Base-by-base conservation (phyloP, 37 sponge, comb jelly and placozoan species). In the Agelas oroides region DNA sequence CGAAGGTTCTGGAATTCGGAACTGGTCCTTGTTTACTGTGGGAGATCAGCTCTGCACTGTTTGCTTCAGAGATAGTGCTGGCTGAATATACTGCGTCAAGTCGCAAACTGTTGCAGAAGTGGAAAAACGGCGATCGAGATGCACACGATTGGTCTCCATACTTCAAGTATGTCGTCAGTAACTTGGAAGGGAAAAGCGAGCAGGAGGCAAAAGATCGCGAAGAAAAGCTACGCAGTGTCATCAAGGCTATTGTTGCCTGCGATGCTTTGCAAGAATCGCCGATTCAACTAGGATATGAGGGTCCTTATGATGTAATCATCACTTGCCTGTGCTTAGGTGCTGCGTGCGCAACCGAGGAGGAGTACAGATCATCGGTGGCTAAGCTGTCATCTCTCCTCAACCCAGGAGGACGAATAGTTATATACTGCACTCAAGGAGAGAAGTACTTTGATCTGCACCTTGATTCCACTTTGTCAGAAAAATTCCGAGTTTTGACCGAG, bases 201-300 rank as follows among this genome's bases (percentile, higher is more conserved):
- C 15, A 56, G 58, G 58, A 56, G 58, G 58, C 58, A 15, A 56
- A 18, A 18, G 58, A 56, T n/a, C 59, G 84, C 14, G 28, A 83
- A 52, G 52, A 53, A n/a, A 28, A 33, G 0, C 16, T 83, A n/a
- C 59, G 75, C 25, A 59, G 30, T 0, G 18, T 34, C 36, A 54
- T 83, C 2, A 83, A 83, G 28, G 74, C 74, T 25, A 58, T 72
- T 19, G 84, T 83, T n/a, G 40, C 84, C 0, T 83, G 74, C 59
- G 84, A 83, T 35, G 28, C 58, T 33, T 58, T 35, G 17, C 69
- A 72, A 11, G 74, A 72, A 27, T 53, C 59, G 27, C 74, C 74
- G 1, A 57, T 83, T 21, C 28, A 57, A n/a, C 2, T n/a, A 40
- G 81, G 70, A 8, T 72, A 70, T 64, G 57, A 73, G 5, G 84